Percentiles rank a stretch among this genome's conserved stretches.
These are phyloP conservation scores for Pandemis cinnamomeana DNA, from an alignment of 2,888 invertebrate genomes.

Conservation along the genomic window DNA sequence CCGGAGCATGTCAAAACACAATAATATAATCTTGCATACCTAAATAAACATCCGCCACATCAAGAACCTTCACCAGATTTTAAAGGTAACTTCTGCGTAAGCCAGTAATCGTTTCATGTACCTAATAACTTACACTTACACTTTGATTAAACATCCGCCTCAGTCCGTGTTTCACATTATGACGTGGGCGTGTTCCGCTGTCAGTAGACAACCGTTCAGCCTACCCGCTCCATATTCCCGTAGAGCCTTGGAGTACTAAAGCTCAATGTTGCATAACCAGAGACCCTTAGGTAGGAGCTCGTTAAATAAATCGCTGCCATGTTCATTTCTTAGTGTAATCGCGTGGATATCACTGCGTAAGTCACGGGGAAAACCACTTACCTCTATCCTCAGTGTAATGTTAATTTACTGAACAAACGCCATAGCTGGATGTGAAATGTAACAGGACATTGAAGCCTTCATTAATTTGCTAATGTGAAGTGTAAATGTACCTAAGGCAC, in stretches of 20 bases:
- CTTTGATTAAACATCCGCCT: slow-evolving; percentile 1
- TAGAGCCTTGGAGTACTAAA: slow-evolving; percentile 12
- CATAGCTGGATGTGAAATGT: not conserved
- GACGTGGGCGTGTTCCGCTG: slow-evolving; percentile 21
- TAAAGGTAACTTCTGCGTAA: not conserved
- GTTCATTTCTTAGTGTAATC: slow-evolving; percentile 39
- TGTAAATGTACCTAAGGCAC: not conserved
- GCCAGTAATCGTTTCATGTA: slow-evolving; percentile 1
- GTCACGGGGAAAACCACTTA: slow-evolving; percentile 40
- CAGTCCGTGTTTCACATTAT: slow-evolving; percentile 13
- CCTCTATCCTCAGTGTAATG: slow-evolving; percentile 36
- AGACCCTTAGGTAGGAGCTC: slow-evolving; percentile 42
- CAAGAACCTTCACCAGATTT: not conserved
- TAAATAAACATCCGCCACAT: not conserved
- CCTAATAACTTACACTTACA: not conserved
- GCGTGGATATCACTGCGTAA: slow-evolving; percentile 38
- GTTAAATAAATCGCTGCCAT: slow-evolving; percentile 44
- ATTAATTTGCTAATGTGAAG: not conserved
- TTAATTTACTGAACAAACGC: slow-evolving; percentile 15
- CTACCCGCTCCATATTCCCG: slow-evolving; percentile 20
- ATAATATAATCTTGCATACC: not conserved
- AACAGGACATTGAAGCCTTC: not conserved
- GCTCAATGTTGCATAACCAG: slow-evolving; percentile 43
- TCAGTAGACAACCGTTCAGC: slow-evolving; percentile 16
- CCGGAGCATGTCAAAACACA: not conserved